Evolutionary conservation across 2,797 vertebrate species (phyloP), one percentile per base, ranked within the genome.

Genomic region (Oreortyx pictus): DNA sequence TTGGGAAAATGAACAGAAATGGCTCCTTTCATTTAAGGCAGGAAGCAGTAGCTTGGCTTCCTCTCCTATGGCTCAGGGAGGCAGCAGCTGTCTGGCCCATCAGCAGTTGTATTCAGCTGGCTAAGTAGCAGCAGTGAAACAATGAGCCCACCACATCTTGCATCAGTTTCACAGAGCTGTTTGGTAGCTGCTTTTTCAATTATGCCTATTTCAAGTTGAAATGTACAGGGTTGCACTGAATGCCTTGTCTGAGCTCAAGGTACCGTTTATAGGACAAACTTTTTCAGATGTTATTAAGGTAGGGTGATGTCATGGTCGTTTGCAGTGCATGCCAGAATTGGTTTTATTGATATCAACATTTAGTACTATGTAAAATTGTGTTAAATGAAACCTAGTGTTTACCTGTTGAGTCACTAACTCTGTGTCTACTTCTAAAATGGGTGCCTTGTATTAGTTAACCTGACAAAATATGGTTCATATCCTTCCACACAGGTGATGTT

Each of bases 401-500:
- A 33, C 39, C 12, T 22, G 9, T 47, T 44, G 5, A 25, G 84
- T 68, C 50, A 66, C 8, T 41, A 70, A 37, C 3, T 4, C 15
- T 73, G 76, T n/a, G 22, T 91, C 47, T 67, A 3, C 17, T 6
- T 68, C 16, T 81, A 33, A 65, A 91, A 43, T 6, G 52, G 27
- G 44, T 5, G 9, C 41, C 54, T 77, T 83, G 5, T 86, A 39
- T 16, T 27, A 56, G 16, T 78, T 72, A 56, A 39, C n/a, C 33
- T 2, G 9, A 70, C 35, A 35, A 49, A 64, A 18, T n/a, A 2
- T 62, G 6, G 84, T 82, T 50, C 86, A 4, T 94, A 7, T 94
- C 46, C 88, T 88, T 94, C 88, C 80, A 14, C 80, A 98, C 94
- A 96, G 95, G 94, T 52, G 98, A 99, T 56, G 95, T 99, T 37